Evolutionary conservation across 2,888 invertebrate species (phyloP).

Genomic region (Oscheius sp.): DNA sequence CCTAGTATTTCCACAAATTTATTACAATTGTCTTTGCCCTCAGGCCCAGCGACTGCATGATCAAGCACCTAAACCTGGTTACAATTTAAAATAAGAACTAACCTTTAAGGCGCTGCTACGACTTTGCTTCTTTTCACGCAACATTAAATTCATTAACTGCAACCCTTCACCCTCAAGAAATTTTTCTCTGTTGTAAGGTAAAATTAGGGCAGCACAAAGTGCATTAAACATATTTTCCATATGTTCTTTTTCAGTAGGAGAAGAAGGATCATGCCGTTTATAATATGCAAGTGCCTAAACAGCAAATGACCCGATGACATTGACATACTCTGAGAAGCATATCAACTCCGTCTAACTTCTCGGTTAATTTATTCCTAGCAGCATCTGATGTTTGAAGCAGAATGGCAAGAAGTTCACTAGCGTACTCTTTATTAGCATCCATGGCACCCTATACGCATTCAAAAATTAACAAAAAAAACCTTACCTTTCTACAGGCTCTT

Average conservation of each 20-base stretch:
- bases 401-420: conserved; percentile 94
- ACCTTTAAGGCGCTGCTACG: conserved; percentile 91
- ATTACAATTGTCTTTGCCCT: conserved; percentile 90
- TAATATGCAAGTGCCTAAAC: conserved; percentile 68
- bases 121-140: conserved; percentile 95
- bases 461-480: not conserved
- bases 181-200: conserved; percentile 85
- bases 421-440: conserved; percentile 78
- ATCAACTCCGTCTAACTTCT: conserved; percentile 89
- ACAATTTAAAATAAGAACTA: conserved; percentile 1
- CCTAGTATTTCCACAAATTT: conserved; percentile 96
- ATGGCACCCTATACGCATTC: conserved; percentile 44
- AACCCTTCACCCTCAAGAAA: conserved; percentile 96
- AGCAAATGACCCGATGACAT: too few species aligned
- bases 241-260: conserved; percentile 90
- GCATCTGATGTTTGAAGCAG: conserved; percentile 89
- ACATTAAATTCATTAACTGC: conserved; percentile 98
- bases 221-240: conserved; percentile 99
- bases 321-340: conserved; percentile 84
- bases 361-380: conserved; percentile 63
- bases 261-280: conserved; percentile 69
- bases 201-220: conserved; percentile 91
- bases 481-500: conserved; percentile 78
- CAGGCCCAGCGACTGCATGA: conserved; percentile 92
- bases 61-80: conserved; percentile 78